These are phyloP conservation scores for Odontomyia ornata DNA, from an alignment of 2,888 invertebrate species.

Conservation along the genomic window DNA sequence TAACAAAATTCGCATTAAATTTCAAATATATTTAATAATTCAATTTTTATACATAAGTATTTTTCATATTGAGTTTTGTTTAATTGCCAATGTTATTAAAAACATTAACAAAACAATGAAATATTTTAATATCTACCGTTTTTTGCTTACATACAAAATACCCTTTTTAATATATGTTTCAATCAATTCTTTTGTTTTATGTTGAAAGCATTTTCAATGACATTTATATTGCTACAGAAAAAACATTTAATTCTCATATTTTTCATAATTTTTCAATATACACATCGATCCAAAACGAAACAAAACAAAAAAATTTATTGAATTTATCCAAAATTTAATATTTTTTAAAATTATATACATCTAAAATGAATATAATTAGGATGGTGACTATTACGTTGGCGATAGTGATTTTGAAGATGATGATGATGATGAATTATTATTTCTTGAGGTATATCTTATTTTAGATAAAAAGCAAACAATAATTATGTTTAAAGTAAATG, in stretches of 20 bases:
- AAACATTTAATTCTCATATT: not conserved
- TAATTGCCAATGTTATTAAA: no score
- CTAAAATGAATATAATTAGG: constrained; percentile 31
- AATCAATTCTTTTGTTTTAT: no score
- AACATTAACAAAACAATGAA: no score
- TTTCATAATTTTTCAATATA: not conserved
- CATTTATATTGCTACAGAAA: not conserved
- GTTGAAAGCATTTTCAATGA: not conserved
- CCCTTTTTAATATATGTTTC: no score
- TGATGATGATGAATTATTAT: constrained; percentile 35
- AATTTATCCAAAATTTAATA: constrained; percentile 3
- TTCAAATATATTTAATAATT: no score
- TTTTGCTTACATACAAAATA: no score
- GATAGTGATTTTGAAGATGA: constrained; percentile 45
- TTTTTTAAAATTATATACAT: not conserved
- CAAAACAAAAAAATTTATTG: constrained; percentile 21
- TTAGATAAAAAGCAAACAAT: not conserved
- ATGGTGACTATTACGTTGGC: constrained; percentile 39
- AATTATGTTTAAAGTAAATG: not conserved
- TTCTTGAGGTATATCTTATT: constrained; percentile 31
- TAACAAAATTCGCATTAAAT: no score
- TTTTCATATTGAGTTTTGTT: not conserved
- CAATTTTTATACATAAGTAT: not conserved
- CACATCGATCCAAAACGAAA: not conserved
- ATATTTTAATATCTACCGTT: no score